These are phyloP conservation scores for Sebastes nivosus DNA, from an alignment of 2,797 vertebrate genomes.

Conservation along the genomic window DNA sequence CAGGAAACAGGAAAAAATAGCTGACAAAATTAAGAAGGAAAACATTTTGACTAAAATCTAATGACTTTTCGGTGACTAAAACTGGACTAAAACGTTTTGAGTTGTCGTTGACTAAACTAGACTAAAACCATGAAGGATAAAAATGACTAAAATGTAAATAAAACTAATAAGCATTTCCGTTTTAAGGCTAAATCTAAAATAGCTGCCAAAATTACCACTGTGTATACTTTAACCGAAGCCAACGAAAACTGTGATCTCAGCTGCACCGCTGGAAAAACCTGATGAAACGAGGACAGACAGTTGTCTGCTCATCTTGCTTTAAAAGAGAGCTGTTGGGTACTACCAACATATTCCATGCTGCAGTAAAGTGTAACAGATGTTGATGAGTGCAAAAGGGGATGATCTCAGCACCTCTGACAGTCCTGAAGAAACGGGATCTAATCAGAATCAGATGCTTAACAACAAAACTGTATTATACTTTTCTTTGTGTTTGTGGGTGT, in stretches of 20 bases:
- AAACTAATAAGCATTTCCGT: too few relatives aligned
- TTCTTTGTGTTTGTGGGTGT: not conserved
- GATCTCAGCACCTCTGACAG: conserved; percentile 49
- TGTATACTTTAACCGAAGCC: not conserved
- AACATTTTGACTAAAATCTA: too few relatives aligned
- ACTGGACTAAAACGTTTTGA: too few relatives aligned
- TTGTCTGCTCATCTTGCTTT: not conserved
- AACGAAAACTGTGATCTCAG: not conserved
- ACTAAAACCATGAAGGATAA: too few relatives aligned
- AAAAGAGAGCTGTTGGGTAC: not conserved
- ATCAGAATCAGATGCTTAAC: conserved; percentile 53
- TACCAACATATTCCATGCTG: conserved; percentile 5
- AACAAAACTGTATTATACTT: not conserved
- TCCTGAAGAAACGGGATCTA: conserved; percentile 27
- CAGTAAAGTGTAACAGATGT: conserved; percentile 50
- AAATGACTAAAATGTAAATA: too few relatives aligned
- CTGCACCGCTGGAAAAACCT: not conserved
- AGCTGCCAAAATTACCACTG: too few relatives aligned
- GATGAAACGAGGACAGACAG: not conserved
- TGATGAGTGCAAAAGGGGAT: conserved; percentile 37
- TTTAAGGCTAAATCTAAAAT: too few relatives aligned
- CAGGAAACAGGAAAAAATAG: too few relatives aligned
- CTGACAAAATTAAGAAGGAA: too few relatives aligned
- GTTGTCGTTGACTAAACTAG: too few relatives aligned
- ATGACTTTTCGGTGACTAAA: too few relatives aligned